Evolutionary conservation across 2,113 vertebrate species (phyloP).

Genomic region (Numida meleagris): DNA sequence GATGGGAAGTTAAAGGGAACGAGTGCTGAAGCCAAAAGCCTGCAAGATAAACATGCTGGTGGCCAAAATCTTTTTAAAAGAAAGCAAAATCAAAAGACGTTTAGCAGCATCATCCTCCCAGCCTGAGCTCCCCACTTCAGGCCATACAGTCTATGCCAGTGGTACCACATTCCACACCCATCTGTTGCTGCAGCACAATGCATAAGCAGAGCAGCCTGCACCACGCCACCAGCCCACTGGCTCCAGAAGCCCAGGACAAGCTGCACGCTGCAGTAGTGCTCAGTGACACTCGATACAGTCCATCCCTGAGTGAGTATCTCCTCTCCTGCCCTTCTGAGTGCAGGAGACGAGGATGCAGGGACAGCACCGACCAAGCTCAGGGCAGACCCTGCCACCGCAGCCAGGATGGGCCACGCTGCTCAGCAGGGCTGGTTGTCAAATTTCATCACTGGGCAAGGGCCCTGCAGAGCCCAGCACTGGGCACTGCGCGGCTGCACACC

Average conservation of each 20-base stretch:
- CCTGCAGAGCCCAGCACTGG: too few species aligned
- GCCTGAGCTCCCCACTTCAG: neutral
- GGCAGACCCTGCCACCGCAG: too few species aligned
- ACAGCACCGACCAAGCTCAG: neutral
- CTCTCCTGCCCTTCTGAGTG: neutral
- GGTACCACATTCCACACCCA: too few species aligned
- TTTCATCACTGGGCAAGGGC: too few species aligned
- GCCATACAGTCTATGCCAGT: accelerated
- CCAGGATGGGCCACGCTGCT: neutral
- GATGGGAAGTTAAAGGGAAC: neutral
- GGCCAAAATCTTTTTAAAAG: neutral
- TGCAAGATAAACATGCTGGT: neutral
- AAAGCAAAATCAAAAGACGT: neutral
- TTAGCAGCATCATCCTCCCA: neutral
- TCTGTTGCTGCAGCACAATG: accelerated
- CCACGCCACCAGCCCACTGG: neutral
- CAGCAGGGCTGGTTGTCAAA: too few species aligned
- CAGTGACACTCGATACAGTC: neutral
- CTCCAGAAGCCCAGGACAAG: neutral
- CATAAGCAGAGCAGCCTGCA: neutral
- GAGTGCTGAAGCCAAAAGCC: accelerated
- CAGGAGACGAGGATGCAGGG: too few species aligned
- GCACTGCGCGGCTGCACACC: neutral
- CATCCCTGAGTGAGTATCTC: neutral
- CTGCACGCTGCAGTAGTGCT: neutral